Evolutionary conservation across 2,113 vertebrate genomes (phyloP).

Genomic region (Mungos mungo): DNA sequence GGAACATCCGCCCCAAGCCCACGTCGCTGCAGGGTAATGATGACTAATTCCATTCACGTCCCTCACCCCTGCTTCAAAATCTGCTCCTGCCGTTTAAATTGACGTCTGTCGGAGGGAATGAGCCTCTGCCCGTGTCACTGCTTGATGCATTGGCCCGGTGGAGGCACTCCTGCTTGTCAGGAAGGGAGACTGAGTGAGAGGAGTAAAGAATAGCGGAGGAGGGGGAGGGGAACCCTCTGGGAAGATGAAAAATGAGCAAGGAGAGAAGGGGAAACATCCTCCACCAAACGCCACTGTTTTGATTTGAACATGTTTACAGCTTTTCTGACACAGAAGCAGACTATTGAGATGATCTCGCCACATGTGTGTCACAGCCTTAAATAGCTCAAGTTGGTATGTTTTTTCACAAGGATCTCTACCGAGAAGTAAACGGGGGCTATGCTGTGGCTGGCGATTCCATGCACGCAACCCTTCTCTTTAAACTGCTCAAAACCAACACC

Average conservation of each 20-base stretch:
- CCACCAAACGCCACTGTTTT: conserved; percentile 65
- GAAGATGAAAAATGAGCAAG: conserved; percentile 68
- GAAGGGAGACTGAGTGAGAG: background rate
- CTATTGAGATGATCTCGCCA: conserved; percentile 69
- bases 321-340: conserved; percentile 70
- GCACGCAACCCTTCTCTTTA: background rate
- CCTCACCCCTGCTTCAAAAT: conserved; percentile 67
- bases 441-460: background rate
- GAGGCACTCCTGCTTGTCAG: conserved; percentile 61
- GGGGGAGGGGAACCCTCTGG: background rate
- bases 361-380: conserved; percentile 67
- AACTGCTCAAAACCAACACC: background rate
- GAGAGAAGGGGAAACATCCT: conserved; percentile 69
- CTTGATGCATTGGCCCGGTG: conserved; percentile 56
- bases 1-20: conserved; percentile 67
- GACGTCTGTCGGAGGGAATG: conserved; percentile 65
- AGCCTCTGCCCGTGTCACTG: conserved; percentile 46
- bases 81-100: conserved; percentile 80
- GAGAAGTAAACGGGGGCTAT: background rate
- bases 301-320: conserved; percentile 69
- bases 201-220: conserved; percentile 58
- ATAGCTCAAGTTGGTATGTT: conserved; percentile 59
- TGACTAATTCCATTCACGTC: conserved; percentile 79
- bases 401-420: conserved; percentile 30
- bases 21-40: conserved; percentile 74